These are phyloP conservation scores for Leptatherina wallacei DNA, from an alignment of 2,797 vertebrate species.

Conservation along the genomic window DNA sequence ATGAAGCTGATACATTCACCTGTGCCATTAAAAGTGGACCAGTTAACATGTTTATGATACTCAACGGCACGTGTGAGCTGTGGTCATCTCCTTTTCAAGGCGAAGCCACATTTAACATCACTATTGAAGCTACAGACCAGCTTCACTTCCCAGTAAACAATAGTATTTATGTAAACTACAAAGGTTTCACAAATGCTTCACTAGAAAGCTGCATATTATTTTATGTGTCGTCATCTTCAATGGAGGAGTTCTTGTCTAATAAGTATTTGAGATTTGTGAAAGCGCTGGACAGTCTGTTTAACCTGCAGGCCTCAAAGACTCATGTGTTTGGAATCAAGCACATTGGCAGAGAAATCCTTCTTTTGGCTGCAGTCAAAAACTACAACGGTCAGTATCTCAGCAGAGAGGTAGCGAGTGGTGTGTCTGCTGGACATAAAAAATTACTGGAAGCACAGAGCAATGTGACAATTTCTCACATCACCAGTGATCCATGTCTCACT, in stretches of 20 bases:
- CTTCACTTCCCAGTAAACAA: slow-evolving; percentile 82
- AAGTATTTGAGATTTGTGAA: slow-evolving; percentile 84
- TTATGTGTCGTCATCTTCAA: slow-evolving; percentile 72
- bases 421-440: slow-evolving; percentile 79
- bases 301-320: slow-evolving; percentile 84
- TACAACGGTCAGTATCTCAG: slow-evolving; percentile 83
- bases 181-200: slow-evolving; percentile 84
- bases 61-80: slow-evolving; percentile 81
- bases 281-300: slow-evolving; percentile 84
- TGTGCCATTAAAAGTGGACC: slow-evolving; percentile 78
- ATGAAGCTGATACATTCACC: slow-evolving; percentile 77
- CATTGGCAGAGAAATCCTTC: slow-evolving; percentile 74
- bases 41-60: slow-evolving; percentile 78
- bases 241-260: slow-evolving; percentile 79
- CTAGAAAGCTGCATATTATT: slow-evolving; percentile 84
- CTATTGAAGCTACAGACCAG: slow-evolving; percentile 80
- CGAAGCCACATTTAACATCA: slow-evolving; percentile 84
- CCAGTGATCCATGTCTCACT: slow-evolving; percentile 80
- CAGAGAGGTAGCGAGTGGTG: slow-evolving; percentile 75
- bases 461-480: slow-evolving; percentile 80
- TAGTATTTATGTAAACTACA: slow-evolving; percentile 83
- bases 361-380: slow-evolving; percentile 82
- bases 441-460: slow-evolving; percentile 81
- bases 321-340: slow-evolving; percentile 84
- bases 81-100: slow-evolving; percentile 82